Percentiles rank a stretch among this genome's conserved stretches.
Conservation (phyloP, 64 coral and sea anemone species). For the Anthopleura sola region DNA sequence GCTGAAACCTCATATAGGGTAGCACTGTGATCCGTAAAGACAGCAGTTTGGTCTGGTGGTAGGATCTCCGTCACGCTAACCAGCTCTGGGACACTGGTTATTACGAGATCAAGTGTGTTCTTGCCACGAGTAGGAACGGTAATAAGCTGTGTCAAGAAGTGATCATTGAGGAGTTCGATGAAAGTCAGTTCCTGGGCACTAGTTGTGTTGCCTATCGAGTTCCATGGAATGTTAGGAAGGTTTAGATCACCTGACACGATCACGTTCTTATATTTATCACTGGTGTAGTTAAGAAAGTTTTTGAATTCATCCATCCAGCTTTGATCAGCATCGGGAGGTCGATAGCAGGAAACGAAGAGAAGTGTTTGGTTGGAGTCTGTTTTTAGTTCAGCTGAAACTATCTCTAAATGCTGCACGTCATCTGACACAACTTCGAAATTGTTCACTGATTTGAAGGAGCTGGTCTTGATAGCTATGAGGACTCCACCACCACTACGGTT, state of each 20-base stretch:
- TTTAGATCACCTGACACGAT: constrained; percentile 48
- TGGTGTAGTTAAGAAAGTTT: constrained; percentile 34
- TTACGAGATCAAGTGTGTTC: background rate
- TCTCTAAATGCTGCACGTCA: constrained; percentile 49
- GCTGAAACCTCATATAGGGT: constrained; percentile 26
- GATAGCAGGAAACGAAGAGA: constrained; percentile 54
- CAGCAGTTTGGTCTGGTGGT: constrained; percentile 9
- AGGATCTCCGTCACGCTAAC: constrained; percentile 9
- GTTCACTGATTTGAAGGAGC: too few species aligned
- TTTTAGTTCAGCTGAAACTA: constrained; percentile 17
- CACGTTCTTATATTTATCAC: constrained; percentile 49
- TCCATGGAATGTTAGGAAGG: constrained; percentile 50
- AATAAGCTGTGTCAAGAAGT: background rate
- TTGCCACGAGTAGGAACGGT: background rate
- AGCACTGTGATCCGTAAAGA: constrained; percentile 55
- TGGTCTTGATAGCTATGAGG: too few species aligned
- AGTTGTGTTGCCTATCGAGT: background rate
- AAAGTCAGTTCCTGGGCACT: background rate
- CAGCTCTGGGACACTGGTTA: constrained; percentile 27
- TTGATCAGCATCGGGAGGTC: constrained; percentile 22
- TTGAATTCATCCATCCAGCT: constrained; percentile 37
- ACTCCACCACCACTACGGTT: too few species aligned
- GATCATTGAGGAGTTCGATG: background rate
- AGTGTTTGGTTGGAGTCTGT: constrained; percentile 37
- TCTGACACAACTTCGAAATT: too few species aligned